Base-by-base conservation (phyloP, 2,888 invertebrate genomes). In the Heliconius erato region DNA sequence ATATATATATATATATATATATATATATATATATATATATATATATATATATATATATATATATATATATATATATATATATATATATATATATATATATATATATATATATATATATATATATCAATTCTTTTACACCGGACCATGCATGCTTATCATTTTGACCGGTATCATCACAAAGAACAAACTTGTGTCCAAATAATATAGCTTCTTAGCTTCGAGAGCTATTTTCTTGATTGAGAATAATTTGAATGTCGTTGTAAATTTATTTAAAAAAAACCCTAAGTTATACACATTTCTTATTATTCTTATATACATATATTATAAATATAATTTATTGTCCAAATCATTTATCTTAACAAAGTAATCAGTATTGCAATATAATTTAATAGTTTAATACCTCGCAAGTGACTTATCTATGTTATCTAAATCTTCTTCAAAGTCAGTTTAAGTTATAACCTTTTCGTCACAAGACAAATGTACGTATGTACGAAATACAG, bases 391-490 rank as follows among this genome's bases (percentile, higher is more conserved):
- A 78, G 67, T 78, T 78, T 67, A 65, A 78, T 26, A 44, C 5
- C 67, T 12, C n/a, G 2, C 65, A 19, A 77, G 65, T 40, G 19
- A n/a, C 44, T 67, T 78, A 65, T 67, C 78, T 23, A 5, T n/a
- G 59, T 67, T 78, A 78, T 78, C 78, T 78, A 44, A 78, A 78
- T 44, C 77, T 77, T 77, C 19, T 71, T 67, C 28, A 67, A 67
- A 77, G 40, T n/a, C 5, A 40, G 26, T 65, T 35, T 28, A 26
- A 65, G 63, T 26, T 65, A 40, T 26, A 5, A 32, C 35, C 19
- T 40, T 44, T 77, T 26, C 44, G 19, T 65, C 40, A 65, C 11
- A 26, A 65, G 7, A 54, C 49, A 59, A 49, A 72, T 44, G 12
- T 63, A 3, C n/a, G 40, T 40, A 40, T 11, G 11, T 11, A 40